Percentiles rank a stretch among this genome's conserved stretches.
Evolutionary conservation across 2,797 vertebrate species (phyloP).

Genomic region (Hippocampus kuda): DNA sequence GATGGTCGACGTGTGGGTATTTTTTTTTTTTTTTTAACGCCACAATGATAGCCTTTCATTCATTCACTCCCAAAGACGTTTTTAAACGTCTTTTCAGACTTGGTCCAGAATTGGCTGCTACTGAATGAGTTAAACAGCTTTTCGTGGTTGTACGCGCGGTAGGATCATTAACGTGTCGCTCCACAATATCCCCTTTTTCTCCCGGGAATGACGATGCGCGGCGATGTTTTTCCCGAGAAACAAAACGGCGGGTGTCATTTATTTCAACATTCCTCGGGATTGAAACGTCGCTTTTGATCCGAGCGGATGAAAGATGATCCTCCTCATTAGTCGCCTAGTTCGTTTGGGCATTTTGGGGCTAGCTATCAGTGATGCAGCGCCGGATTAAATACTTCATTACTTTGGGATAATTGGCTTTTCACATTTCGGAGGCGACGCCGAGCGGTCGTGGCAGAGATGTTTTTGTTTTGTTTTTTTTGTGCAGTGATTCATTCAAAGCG

Average conservation of each 20-base stretch:
- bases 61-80: no score
- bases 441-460: slow-evolving; percentile 17
- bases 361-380: slow-evolving; percentile 32
- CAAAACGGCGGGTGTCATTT: slow-evolving; percentile 18
- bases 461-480: slow-evolving; percentile 4
- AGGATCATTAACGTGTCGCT: slow-evolving; percentile 37
- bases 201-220: slow-evolving; percentile 7
- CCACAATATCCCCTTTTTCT: slow-evolving; percentile 32
- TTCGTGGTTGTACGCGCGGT: slow-evolving; percentile 23
- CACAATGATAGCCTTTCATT: not conserved
- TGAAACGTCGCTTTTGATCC: slow-evolving; percentile 45
- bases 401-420: slow-evolving; percentile 58
- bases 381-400: slow-evolving; percentile 58
- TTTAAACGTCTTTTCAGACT: no score
- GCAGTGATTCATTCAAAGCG: slow-evolving; percentile 41
- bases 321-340: slow-evolving; percentile 42
- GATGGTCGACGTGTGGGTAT: not conserved
- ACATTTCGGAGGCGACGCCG: slow-evolving; percentile 34
- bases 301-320: slow-evolving; percentile 36
- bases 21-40: not conserved
- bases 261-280: slow-evolving; percentile 25
- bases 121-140: not conserved
- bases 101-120: no score
- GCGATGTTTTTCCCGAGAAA: slow-evolving; percentile 25
- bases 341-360: slow-evolving; percentile 37